Conservation (phyloP, 2,797 vertebrate genomes). For the Lagocephalus sceleratus region DNA sequence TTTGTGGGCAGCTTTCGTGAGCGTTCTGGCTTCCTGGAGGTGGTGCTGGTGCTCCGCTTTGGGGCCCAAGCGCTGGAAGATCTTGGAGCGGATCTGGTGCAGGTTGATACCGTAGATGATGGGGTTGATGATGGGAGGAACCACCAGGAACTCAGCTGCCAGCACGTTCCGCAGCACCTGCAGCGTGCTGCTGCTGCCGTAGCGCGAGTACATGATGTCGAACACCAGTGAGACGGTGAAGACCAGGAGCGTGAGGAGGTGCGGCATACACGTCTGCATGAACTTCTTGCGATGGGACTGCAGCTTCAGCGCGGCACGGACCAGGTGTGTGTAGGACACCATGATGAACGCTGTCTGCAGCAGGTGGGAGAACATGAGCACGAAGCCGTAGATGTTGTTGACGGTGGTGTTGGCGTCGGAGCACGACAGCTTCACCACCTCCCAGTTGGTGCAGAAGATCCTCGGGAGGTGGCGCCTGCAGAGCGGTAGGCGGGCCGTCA, state of each 20-base stretch:
- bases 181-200: constrained; percentile 3
- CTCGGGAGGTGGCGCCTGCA: constrained; percentile 49
- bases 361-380: constrained; percentile 32
- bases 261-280: constrained; percentile 68
- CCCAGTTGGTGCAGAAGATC: constrained; percentile 71
- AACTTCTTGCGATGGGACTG: constrained; percentile 48
- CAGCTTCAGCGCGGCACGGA: constrained; percentile 42
- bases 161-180: constrained; percentile 45
- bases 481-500: constrained; percentile 47
- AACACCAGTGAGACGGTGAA: constrained; percentile 44
- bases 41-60: background rate
- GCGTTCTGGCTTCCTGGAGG: too few species aligned
- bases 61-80: constrained; percentile 24
- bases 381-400: constrained; percentile 55
- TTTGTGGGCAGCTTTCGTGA: too few species aligned
- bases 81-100: constrained; percentile 45
- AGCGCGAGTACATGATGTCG: constrained; percentile 57
- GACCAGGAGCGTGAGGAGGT: constrained; percentile 56
- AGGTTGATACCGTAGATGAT: constrained; percentile 70
- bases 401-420: constrained; percentile 24
- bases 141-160: constrained; percentile 61
- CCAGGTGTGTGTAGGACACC: constrained; percentile 58
- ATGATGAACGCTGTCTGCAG: constrained; percentile 52
- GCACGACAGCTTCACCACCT: constrained; percentile 68
- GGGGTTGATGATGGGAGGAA: constrained; percentile 67